Evolutionary conservation across 1,140 invertebrate species (phyloP), one percentile per base, ranked within the genome.

Genomic region (Trypoxylus dichotomus): DNA sequence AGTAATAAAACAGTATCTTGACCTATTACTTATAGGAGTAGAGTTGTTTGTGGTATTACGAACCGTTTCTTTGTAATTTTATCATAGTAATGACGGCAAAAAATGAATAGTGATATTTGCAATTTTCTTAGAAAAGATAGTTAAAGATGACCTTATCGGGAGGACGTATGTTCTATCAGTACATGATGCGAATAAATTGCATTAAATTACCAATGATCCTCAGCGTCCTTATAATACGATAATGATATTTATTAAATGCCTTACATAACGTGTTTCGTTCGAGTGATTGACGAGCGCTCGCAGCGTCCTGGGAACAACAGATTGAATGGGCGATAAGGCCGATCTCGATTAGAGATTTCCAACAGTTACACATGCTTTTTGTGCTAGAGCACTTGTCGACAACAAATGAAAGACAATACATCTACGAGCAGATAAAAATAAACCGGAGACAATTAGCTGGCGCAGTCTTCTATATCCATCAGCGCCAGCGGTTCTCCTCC

Each of bases 251-350:
- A 63, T 63, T 63, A 63, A 63, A 63, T 63, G 60, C n/a, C 60
- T 73, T 73, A 73, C 37, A 27, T 73, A 73, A 73, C 71, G 71
- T 73, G 71, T 73, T 73, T 21, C 21, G 21, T 73, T 41, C 27
- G 71, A 37, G 37, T 73, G 71, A 73, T 73, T 73, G 71, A 73
- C 27, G 71, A 32, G 10, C 29, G 27, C 37, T 42, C 27, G 27
- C 8, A 73, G 71, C 37, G 21, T 73, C 71, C 71, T 73, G 71
- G 71, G 71, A 73, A 73, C 71, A 73, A n/a, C 27, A 73, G 71
- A 73, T 73, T 25, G 37, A 32, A 73, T 37, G 37, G 11, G 29
- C 71, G 71, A 73, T 73, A 73, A 42, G 37, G 13, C 71, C 10
- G 19, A 29, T 41, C 71, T 41, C 37, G 71, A 73, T 73, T 73